A percentile compares a stretch with the other conserved stretches of the same genome.
Evolutionary conservation across 2,888 invertebrate species (phyloP).

Genomic region (Ashinkailepas kermadecensis): DNA sequence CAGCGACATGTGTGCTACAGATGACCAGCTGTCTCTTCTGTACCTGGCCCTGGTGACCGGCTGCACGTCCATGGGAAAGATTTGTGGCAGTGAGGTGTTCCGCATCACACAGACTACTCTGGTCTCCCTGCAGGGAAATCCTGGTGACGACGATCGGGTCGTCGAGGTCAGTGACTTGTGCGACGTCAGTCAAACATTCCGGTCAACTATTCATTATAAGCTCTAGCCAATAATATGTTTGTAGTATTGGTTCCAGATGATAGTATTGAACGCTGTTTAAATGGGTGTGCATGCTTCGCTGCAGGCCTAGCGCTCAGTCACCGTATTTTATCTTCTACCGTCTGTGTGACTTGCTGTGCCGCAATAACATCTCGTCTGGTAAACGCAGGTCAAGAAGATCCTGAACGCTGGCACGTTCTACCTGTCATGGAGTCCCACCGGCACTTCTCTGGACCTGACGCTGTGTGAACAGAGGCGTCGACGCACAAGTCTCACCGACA

Average conservation of each 20-base stretch:
- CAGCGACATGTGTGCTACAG: not conserved
- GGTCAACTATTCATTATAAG: too few species aligned
- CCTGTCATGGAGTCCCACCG: slow-evolving; percentile 69
- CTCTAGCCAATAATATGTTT: too few species aligned
- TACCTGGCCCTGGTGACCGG: slow-evolving; percentile 91
- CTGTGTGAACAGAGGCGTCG: slow-evolving; percentile 85
- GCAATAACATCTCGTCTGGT: too few species aligned
- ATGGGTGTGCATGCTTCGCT: too few species aligned
- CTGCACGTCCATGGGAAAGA: slow-evolving; percentile 92
- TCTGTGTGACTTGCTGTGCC: too few species aligned
- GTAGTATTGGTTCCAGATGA: too few species aligned
- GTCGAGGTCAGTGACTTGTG: slow-evolving; percentile 23
- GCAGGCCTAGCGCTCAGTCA: too few species aligned
- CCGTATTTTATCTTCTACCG: too few species aligned
- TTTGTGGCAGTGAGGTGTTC: slow-evolving; percentile 89
- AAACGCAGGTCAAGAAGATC: slow-evolving; percentile 58
- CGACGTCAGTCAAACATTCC: too few species aligned
- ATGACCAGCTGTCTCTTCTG: slow-evolving; percentile 62
- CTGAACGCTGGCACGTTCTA: slow-evolving; percentile 98
- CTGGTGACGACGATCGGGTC: slow-evolving; percentile 24
- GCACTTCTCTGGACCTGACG: slow-evolving; percentile 74
- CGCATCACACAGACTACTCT: slow-evolving; percentile 88
- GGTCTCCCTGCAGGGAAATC: slow-evolving; percentile 55
- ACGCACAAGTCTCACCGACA: slow-evolving; percentile 73
- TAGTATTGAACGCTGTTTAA: too few species aligned